Percentiles rank a stretch among this genome's conserved stretches.
Evolutionary conservation across 2,113 vertebrate species (phyloP).

Genomic region (Dasyprocta punctata): DNA sequence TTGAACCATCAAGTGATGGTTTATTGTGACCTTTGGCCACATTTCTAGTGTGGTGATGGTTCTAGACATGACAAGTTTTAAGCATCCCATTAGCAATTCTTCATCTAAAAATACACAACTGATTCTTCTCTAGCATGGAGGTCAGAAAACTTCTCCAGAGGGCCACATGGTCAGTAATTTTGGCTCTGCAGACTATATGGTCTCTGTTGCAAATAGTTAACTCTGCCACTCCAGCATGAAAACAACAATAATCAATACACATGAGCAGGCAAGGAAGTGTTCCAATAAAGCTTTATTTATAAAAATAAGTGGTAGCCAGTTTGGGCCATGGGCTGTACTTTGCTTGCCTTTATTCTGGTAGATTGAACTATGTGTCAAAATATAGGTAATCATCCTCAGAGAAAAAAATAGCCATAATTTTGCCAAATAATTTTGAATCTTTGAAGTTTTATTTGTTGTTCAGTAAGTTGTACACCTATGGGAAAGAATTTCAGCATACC

Average conservation of each 20-base stretch:
- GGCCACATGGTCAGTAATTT: neutral
- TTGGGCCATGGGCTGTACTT: neutral
- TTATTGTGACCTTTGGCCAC: neutral
- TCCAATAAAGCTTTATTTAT: neutral
- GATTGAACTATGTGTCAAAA: neutral
- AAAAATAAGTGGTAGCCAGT: neutral
- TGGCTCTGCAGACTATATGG: neutral
- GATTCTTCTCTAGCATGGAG: neutral
- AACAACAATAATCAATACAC: neutral
- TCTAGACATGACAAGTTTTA: neutral
- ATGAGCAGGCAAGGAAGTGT: neutral
- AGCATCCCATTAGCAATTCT: neutral
- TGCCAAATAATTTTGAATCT: constrained; percentile 3
- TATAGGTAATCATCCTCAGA: neutral
- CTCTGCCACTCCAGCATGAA: neutral
- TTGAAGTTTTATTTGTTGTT: neutral
- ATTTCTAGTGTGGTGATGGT: neutral
- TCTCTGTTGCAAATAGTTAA: neutral
- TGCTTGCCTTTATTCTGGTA: neutral
- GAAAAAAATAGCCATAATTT: neutral
- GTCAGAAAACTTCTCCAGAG: neutral
- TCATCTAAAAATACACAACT: neutral
- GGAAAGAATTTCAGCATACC: neutral
- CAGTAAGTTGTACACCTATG: neutral
- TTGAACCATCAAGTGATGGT: neutral